phyloP scores from a whole-genome alignment of 2,797 vertebrate species.

The Coregonus ussuriensis region DNA sequence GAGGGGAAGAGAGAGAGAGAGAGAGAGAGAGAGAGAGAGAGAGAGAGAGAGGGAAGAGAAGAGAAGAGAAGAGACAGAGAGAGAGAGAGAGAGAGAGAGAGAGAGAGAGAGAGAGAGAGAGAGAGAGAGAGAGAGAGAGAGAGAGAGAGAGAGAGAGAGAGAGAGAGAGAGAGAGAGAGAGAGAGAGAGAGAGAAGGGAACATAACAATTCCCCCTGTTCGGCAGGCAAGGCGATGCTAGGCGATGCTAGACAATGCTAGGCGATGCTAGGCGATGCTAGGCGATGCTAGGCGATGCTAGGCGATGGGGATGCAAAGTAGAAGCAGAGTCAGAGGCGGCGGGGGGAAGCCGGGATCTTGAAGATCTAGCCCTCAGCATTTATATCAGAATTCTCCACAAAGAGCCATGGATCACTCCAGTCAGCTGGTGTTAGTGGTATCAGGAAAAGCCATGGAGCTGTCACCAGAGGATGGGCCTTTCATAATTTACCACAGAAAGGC shows the following conservation, averaged over 20 bases:
- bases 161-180: neutral
- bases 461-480: slow-evolving; percentile 52
- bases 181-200: slow-evolving; percentile 33
- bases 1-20: no score
- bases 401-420: slow-evolving; percentile 82
- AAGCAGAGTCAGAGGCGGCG: slow-evolving; percentile 38
- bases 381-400: slow-evolving; percentile 82
- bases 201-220: slow-evolving; percentile 71
- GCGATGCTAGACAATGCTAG: slow-evolving; percentile 36
- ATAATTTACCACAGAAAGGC: slow-evolving; percentile 82
- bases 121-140: neutral
- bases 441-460: slow-evolving; percentile 78
- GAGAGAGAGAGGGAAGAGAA: no score
- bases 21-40: no score
- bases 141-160: neutral
- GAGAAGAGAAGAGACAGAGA: neutral
- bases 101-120: no score
- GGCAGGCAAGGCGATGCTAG: slow-evolving; percentile 45
- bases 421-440: slow-evolving; percentile 79
- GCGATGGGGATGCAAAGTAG: slow-evolving; percentile 40
- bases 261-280: no score
- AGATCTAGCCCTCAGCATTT: slow-evolving; percentile 83
- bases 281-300: slow-evolving; percentile 35
- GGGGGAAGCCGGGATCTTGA: slow-evolving; percentile 76
- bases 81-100: neutral